Evolutionary conservation across 2,888 invertebrate species (phyloP).

Genomic region (Nomada fabriciana): DNA sequence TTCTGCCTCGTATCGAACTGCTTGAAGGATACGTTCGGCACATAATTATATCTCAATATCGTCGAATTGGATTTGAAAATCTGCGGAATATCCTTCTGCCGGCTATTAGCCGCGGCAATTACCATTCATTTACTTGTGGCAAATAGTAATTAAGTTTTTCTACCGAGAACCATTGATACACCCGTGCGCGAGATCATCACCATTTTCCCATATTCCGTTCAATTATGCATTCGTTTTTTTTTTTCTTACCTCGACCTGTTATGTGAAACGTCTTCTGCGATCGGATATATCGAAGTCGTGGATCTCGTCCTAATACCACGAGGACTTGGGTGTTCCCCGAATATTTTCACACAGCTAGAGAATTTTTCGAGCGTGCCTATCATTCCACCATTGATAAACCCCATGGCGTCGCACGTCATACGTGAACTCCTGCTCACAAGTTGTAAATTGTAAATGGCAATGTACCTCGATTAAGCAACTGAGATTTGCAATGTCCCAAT

Average conservation of each 20-base stretch:
- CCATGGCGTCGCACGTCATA: neutral
- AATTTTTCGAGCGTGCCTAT: conserved; percentile 15
- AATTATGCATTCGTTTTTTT: neutral
- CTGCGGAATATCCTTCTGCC: conserved; percentile 1
- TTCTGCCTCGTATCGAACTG: neutral
- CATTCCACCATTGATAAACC: conserved; percentile 19
- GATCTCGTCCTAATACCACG: conserved; percentile 15
- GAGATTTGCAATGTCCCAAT: too few relatives aligned
- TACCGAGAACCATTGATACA: conserved; percentile 22
- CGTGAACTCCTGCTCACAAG: neutral
- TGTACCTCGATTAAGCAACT: too few relatives aligned
- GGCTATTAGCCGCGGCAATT: conserved; percentile 36
- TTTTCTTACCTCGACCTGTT: neutral
- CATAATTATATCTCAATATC: conserved; percentile 15
- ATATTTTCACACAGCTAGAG: conserved; percentile 34
- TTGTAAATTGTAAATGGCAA: too few relatives aligned
- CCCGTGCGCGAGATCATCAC: neutral
- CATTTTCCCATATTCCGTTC: conserved; percentile 21
- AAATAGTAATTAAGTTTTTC: conserved; percentile 42
- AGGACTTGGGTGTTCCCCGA: conserved; percentile 24
- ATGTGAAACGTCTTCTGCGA: neutral
- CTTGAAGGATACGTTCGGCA: neutral
- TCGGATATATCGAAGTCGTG: neutral
- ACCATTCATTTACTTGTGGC: conserved; percentile 31
- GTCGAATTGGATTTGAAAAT: conserved; percentile 24